These are phyloP conservation scores for Onychostoma macrolepis DNA, from an alignment of 2,113 vertebrate genomes.

Conservation along the genomic window DNA sequence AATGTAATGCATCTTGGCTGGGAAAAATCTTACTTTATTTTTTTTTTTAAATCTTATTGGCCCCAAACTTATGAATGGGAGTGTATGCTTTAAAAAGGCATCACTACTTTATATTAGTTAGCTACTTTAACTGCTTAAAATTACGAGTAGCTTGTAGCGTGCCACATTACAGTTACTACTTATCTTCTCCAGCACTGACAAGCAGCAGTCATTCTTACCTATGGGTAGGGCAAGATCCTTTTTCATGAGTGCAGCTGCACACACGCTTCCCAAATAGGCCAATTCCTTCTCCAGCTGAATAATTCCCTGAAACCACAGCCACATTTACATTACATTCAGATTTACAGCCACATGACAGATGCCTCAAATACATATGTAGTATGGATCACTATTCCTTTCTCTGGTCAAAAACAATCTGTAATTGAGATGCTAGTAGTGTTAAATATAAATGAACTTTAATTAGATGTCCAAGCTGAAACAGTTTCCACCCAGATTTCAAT, in stretches of 20 bases:
- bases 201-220: conserved; percentile 71
- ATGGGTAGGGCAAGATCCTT: conserved; percentile 95
- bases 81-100: neutral
- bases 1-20: neutral
- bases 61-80: no score
- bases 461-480: neutral
- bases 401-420: neutral
- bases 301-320: conserved; percentile 83
- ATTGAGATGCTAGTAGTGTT: neutral
- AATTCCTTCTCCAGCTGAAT: conserved; percentile 97
- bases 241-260: conserved; percentile 98
- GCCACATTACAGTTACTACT: neutral
- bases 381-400: neutral
- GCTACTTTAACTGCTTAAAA: neutral
- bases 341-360: conserved; percentile 20
- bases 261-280: conserved; percentile 93
- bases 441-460: neutral
- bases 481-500: neutral
- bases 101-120: neutral
- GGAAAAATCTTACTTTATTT: no score
- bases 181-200: neutral
- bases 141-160: neutral
- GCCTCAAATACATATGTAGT: neutral
- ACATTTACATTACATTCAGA: neutral
- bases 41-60: no score